Evolutionary conservation across 37 sponge, comb jelly and placozoan genomes (phyloP), one percentile per base, ranked within the genome.

Genomic region (Hormiphora californensis): DNA sequence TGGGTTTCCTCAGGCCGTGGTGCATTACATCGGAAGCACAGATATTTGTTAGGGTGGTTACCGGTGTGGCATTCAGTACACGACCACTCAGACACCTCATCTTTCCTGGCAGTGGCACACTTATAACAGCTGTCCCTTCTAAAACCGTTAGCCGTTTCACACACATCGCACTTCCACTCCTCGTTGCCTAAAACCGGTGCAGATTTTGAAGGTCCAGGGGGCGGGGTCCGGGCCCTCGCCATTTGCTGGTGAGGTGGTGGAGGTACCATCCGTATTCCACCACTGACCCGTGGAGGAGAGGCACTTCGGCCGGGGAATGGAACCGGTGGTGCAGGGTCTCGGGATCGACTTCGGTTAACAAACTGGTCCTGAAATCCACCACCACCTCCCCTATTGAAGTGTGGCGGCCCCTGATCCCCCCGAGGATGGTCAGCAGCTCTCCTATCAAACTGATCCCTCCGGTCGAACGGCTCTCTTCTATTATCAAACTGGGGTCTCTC

Each of bases 101-200:
- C 39, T 5, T 46, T 46, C 25, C 81, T 73, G 19, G 23, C 28
- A 3, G 81, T n/a, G 2, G 28, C 27, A 30, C 81, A 73, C 46
- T 73, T 73, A 46, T 32, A 73, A 19, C 81, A 73, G 2, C 43
- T 25, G 2, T 73, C 19, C 4, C 46, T 17, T 21, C 81, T 39
- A 3, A 73, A 39, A 7, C 81, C 81, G 46, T 73, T 73, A 46
- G 25, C 1, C 1, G 81, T n/a, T 4, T 27, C 46, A 73, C 81
- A 73, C 35, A 73, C 46, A 28, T 73, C 25, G 35, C 81, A 73
- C 81, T 28, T 73, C 81, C 81, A 73, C 44, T 73, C 81, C 19
- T 37, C 81, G 34, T 34, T 39, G 8, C 30, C 36, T 30, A n/a
- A n/a, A n/a, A n/a, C n/a, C n/a, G n/a, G n/a, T n/a, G n/a, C n/a